Percentiles rank a stretch among this genome's conserved stretches.
Evolutionary conservation across 2,797 vertebrate species (phyloP).

Genomic region (Enteromius mattozi): DNA sequence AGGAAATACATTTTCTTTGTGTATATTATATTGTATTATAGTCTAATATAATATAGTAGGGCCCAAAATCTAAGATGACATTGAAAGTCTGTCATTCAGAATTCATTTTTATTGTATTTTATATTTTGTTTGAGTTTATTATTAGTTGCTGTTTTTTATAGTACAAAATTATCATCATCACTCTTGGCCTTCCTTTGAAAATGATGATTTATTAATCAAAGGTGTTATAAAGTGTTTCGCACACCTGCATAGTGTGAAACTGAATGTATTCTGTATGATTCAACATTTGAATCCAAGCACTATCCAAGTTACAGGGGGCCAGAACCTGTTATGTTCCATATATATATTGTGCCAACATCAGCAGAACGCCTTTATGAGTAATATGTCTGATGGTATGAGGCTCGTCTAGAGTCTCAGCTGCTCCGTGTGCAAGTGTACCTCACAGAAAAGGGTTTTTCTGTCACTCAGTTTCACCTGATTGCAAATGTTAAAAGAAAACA

Average conservation of each 20-base stretch:
- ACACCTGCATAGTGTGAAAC: not conserved
- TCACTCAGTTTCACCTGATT: conserved; percentile 36
- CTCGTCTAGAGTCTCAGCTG: conserved; percentile 23
- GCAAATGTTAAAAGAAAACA: conserved; percentile 13
- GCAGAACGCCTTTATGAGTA: conserved; percentile 34
- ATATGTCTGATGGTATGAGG: conserved; percentile 27
- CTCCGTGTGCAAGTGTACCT: conserved; percentile 4
- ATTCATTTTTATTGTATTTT: no score
- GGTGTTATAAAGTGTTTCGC: not conserved
- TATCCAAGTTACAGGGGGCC: not conserved
- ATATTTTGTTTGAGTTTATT: not conserved
- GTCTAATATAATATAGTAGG: not conserved
- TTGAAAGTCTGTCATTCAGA: no score
- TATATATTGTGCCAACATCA: conserved; percentile 35
- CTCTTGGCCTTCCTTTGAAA: not conserved
- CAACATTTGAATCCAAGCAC: conserved; percentile 19
- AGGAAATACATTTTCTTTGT: no score
- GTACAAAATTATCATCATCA: no score
- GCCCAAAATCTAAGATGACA: no score
- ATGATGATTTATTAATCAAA: not conserved
- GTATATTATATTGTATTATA: not conserved
- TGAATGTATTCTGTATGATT: not conserved
- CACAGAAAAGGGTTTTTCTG: conserved; percentile 24
- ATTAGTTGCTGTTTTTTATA: no score
- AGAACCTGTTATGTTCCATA: conserved; percentile 19